A percentile compares a stretch with the other conserved stretches of the same genome.
Conservation (phyloP, 1,140 invertebrate genomes). For the Oreohelix idahoensis region DNA sequence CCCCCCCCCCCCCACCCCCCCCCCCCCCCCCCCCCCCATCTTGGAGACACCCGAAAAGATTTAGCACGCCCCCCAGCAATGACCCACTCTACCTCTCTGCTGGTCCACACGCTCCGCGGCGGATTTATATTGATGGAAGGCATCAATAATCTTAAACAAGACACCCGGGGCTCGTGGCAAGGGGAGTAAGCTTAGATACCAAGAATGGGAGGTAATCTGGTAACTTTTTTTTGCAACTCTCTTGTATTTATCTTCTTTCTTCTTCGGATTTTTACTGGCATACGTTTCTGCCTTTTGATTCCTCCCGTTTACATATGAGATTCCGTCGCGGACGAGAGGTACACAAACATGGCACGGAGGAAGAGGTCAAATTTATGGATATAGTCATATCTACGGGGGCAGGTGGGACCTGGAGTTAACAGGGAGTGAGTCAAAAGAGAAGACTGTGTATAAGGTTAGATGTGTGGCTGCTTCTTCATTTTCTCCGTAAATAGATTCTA, state of each 20-base stretch:
- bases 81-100: not conserved
- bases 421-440: too few relatives aligned
- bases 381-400: too few relatives aligned
- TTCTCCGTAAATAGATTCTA: too few relatives aligned
- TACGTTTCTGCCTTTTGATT: not conserved
- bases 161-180: not conserved
- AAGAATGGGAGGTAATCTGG: not conserved
- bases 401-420: too few relatives aligned
- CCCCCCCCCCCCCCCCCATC: not conserved
- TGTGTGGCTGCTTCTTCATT: too few relatives aligned
- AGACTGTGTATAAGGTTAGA: too few relatives aligned
- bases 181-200: constrained; percentile 1
- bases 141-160: constrained; percentile 16
- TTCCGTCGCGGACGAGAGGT: not conserved
- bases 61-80: not conserved
- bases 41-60: not conserved
- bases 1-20: too few relatives aligned
- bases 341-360: too few relatives aligned
- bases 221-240: not conserved
- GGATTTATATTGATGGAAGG: constrained; percentile 3
- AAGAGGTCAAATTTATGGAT: too few relatives aligned
- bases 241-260: not conserved
- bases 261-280: too few relatives aligned
- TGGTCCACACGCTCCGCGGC: not conserved
- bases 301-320: not conserved